These are phyloP conservation scores for Sebastes nivosus DNA, from an alignment of 2,797 vertebrate species.

Conservation along the genomic window DNA sequence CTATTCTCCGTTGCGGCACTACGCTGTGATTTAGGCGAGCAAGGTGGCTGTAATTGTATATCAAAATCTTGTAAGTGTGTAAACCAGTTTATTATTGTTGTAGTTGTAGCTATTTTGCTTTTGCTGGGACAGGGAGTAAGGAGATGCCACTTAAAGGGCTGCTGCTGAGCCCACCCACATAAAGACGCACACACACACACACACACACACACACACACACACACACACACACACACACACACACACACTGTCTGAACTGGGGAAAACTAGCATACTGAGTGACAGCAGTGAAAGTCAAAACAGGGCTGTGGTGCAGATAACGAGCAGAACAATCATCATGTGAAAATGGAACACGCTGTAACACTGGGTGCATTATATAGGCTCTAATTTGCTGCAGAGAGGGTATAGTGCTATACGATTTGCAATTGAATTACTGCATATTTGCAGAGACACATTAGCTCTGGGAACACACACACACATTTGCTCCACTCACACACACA, in stretches of 20 bases:
- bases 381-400: slow-evolving; percentile 4
- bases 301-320: neutral
- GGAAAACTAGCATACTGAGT: neutral
- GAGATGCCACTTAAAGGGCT: slow-evolving; percentile 10
- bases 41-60: slow-evolving; percentile 7
- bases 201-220: neutral
- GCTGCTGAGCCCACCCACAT: neutral
- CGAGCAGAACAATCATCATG: neutral
- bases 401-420: slow-evolving; percentile 3
- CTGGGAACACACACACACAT: neutral
- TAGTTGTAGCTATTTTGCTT: slow-evolving; percentile 9
- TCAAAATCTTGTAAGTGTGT: slow-evolving; percentile 17
- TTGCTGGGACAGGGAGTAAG: neutral
- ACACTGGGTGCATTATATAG: neutral
- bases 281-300: neutral
- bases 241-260: neutral
- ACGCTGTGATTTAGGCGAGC: slow-evolving; percentile 11
- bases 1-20: slow-evolving; percentile 10
- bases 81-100: slow-evolving; percentile 13
- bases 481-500: neutral
- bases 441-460: neutral
- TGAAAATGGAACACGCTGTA: slow-evolving; percentile 2
- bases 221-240: neutral
- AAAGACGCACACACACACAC: neutral
- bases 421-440: slow-evolving; percentile 6